phyloP scores from a whole-genome alignment of 2,797 vertebrate species.

The Enteromius unitaeniatus region DNA sequence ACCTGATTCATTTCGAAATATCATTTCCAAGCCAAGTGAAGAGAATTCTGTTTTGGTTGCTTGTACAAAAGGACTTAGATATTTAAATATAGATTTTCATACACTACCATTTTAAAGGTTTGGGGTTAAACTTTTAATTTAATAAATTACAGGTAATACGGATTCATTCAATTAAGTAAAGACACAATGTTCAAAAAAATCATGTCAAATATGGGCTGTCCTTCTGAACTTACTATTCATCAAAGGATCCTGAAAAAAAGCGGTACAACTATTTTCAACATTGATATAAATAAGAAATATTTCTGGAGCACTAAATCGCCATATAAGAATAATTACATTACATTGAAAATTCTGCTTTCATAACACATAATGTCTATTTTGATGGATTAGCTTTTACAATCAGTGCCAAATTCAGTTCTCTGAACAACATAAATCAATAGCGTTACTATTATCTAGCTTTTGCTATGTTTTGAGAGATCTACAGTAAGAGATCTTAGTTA shows the following conservation, averaged over 20 bases:
- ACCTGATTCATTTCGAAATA: not conserved
- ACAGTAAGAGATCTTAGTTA: not conserved
- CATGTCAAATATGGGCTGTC: not conserved
- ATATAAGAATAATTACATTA: not conserved
- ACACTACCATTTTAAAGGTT: not conserved
- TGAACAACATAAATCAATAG: not conserved
- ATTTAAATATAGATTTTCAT: not conserved
- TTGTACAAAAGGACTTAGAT: not conserved
- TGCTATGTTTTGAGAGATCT: conserved; percentile 8
- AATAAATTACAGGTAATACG: not conserved
- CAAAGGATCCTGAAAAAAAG: not conserved
- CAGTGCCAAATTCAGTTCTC: conserved; percentile 14
- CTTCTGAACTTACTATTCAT: not conserved
- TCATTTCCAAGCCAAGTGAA: not conserved
- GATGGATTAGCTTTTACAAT: not conserved
- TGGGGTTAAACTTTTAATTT: not conserved
- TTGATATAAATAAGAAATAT: not conserved
- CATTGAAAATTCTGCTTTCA: not conserved
- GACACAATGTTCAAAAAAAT: not conserved
- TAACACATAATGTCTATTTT: not conserved
- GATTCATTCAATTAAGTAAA: not conserved
- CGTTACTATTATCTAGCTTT: not conserved
- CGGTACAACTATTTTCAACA: not conserved
- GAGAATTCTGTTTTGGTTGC: not conserved
- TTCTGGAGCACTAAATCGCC: not conserved